A percentile compares a stretch with the other conserved stretches of the same genome.
Conservation (phyloP, 2,113 vertebrate genomes). For the Limanda limanda region DNA sequence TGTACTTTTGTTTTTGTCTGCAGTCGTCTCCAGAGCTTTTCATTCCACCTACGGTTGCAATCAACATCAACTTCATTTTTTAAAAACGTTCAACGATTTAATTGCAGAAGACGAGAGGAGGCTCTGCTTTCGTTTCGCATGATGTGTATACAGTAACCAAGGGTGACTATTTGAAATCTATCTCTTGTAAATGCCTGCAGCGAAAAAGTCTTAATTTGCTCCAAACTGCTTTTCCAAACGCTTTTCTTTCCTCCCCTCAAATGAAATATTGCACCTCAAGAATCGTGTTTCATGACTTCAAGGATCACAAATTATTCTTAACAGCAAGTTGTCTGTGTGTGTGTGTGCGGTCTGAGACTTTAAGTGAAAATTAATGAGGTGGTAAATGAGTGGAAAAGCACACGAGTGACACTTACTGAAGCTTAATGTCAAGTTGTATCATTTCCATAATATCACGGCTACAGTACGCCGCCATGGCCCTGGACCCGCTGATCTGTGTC, state of each 20-base stretch:
- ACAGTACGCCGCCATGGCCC: background rate
- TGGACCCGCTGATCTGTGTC: constrained; percentile 31
- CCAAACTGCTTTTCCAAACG: constrained; percentile 16
- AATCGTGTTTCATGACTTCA: constrained; percentile 53
- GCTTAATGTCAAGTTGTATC: constrained; percentile 49
- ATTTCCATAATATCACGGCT: constrained; percentile 42
- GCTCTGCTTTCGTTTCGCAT: background rate
- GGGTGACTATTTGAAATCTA: constrained; percentile 5
- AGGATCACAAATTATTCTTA: constrained; percentile 52
- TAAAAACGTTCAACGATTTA: background rate
- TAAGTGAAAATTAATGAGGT: constrained; percentile 60
- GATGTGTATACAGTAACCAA: background rate
- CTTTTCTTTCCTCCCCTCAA: background rate
- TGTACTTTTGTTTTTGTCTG: background rate
- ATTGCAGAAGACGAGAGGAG: background rate
- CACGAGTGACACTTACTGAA: constrained; percentile 38
- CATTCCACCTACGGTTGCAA: background rate
- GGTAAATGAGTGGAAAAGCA: constrained; percentile 61
- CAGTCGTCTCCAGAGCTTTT: background rate
- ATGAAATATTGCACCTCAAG: constrained; percentile 27
- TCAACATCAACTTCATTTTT: background rate
- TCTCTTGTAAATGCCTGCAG: constrained; percentile 18
- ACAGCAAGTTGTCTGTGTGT: constrained; percentile 24
- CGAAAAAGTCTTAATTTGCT: constrained; percentile 22
- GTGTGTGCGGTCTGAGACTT: constrained; percentile 17